Base-by-base conservation (phyloP, 2,888 invertebrate genomes). In the Gandaritis pyraliata region DNA sequence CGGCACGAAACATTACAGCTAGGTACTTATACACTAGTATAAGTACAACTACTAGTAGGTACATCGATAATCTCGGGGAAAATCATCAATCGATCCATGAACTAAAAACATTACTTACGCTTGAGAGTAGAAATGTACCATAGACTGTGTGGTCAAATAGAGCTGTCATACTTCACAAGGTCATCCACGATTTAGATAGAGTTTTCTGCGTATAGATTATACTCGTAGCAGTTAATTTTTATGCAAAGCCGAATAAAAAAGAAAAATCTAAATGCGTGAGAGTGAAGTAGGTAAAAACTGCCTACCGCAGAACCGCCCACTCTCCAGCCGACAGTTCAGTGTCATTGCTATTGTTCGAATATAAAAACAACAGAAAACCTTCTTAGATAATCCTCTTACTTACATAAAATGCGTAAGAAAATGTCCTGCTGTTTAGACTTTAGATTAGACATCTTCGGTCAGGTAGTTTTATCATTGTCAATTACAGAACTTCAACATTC, bases 251-350 rank as follows among this genome's bases (percentile, higher is more conserved):
- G 54, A 69, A 68, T 68, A 73, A 70, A 74, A 75, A 77, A 74
- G 72, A 73, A 46, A 58, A 33, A 77, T 77, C 68, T 66, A 77
- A 81, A 79, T 75, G 74, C 78, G 77, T 76, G 75, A 73, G 73
- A 72, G 73, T 68, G 75, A 75, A 75, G 76, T 72, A 75, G 76
- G 16, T 16, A 82, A 75, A 60, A 73, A 78, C 80, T 88, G 88
- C 84, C 88, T 78, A 67, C 75, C 71, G 78, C 88, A 88, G 88
- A 81, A 63, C 77, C 87, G 74, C 85, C 86, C 83, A 83, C 85
- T 76, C 74, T 70, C 75, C 65, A 41, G 64, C 78, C 79, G 87
- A 85, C 87, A 83, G 75, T 75, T 75, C 77, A 78, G 73, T 77
- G 81, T 75, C 82, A 76, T 73, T 78, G 55, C 55, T 79, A 77